These are phyloP conservation scores for Radopholus similis DNA, from an alignment of 1,140 invertebrate species.

Conservation along the genomic window DNA sequence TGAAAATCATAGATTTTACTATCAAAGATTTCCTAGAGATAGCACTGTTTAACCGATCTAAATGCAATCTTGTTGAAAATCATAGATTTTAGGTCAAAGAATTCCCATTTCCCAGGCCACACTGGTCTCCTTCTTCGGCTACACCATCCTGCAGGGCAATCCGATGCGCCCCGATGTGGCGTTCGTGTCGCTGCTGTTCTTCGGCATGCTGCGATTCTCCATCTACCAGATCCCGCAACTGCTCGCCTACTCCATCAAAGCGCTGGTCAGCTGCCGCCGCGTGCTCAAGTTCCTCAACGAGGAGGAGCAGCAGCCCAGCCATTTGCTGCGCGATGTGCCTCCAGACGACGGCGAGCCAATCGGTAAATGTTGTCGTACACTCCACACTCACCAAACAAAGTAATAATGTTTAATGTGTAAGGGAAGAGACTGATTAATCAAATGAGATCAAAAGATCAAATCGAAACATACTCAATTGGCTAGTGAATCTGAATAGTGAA, in stretches of 20 bases:
- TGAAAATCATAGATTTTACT: too few relatives aligned
- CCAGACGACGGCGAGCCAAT: not conserved
- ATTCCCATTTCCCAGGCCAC: conserved; percentile 31
- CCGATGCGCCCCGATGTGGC: conserved; percentile 67
- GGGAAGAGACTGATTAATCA: too few relatives aligned
- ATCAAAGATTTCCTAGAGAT: too few relatives aligned
- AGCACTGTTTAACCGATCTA: too few relatives aligned
- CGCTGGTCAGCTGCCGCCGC: conserved; percentile 25
- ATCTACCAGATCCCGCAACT: conserved; percentile 31
- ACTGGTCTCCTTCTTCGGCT: conserved; percentile 28
- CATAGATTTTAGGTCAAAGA: too few relatives aligned
- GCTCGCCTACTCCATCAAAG: conserved; percentile 14
- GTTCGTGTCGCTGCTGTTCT: conserved; percentile 69
- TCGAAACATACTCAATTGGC: not conserved
- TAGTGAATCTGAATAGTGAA: too few relatives aligned
- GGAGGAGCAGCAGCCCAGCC: conserved; percentile 16
- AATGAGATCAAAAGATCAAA: not conserved
- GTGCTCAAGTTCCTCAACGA: conserved; percentile 29
- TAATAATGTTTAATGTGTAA: too few relatives aligned
- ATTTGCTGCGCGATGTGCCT: not conserved
- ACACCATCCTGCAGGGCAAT: conserved; percentile 55
- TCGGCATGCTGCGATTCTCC: conserved; percentile 64
- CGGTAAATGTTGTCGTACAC: too few relatives aligned
- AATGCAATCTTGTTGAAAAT: too few relatives aligned
- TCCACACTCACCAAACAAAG: too few relatives aligned